Percentiles rank a stretch among this genome's conserved stretches.
phyloP scores from a whole-genome alignment of 1,140 invertebrate species.

The Drosophila insularis region DNA sequence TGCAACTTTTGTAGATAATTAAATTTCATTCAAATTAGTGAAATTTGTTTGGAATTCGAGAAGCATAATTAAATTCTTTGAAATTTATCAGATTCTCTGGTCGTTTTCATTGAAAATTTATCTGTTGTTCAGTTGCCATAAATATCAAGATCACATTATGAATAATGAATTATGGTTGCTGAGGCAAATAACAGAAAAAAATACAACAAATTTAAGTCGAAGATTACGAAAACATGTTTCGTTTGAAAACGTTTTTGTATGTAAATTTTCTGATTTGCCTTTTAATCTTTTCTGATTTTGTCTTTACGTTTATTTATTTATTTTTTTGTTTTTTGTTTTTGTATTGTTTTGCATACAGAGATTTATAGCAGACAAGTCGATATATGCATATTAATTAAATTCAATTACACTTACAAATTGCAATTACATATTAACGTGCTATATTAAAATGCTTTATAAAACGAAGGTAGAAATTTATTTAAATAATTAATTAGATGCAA shows the following conservation, averaged over 20 bases:
- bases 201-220: constrained; percentile 15
- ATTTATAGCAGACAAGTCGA: constrained; percentile 2
- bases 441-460: background rate
- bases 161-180: constrained; percentile 36
- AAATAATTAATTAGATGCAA: constrained; percentile 7
- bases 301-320: background rate
- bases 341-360: background rate
- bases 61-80: background rate
- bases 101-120: background rate
- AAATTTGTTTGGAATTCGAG: constrained; percentile 1
- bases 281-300: too few relatives aligned
- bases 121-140: constrained; percentile 20
- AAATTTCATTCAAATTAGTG: background rate
- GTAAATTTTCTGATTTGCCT: background rate
- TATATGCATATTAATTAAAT: constrained; percentile 8
- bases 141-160: constrained; percentile 45
- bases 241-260: constrained; percentile 17
- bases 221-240: constrained; percentile 39
- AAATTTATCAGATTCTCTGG: background rate
- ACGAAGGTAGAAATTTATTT: background rate
- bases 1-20: background rate
- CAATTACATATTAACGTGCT: background rate
- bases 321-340: background rate
- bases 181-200: background rate
- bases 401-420: constrained; percentile 8